Percentiles rank a stretch among this genome's conserved stretches.
These are phyloP conservation scores for Biston stratarius DNA, from an alignment of 2,888 invertebrate genomes.

Conservation along the genomic window DNA sequence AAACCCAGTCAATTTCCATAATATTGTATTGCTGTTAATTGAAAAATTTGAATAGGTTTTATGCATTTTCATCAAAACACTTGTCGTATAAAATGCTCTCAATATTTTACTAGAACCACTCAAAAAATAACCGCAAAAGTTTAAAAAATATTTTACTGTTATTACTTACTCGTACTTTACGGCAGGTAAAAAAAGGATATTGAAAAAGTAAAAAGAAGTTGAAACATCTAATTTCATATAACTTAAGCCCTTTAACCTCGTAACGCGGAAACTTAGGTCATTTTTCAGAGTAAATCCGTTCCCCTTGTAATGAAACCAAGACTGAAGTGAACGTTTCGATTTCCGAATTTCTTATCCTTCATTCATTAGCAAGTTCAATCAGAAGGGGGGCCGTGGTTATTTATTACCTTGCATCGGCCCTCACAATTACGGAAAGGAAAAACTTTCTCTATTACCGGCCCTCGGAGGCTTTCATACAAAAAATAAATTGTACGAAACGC, in stretches of 20 bases:
- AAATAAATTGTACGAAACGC: conserved; percentile 78
- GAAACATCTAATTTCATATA: conserved; percentile 31
- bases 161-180: conserved; percentile 28
- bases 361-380: conserved; percentile 86
- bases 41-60: too few relatives aligned
- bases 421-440: conserved; percentile 83
- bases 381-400: conserved; percentile 80
- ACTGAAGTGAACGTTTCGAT: conserved; percentile 65
- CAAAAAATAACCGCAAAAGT: conserved; percentile 30
- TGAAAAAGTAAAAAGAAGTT: conserved; percentile 36
- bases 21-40: too few relatives aligned
- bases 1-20: too few relatives aligned
- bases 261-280: conserved; percentile 67
- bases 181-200: conserved; percentile 32
- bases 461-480: conserved; percentile 77
- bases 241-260: conserved; percentile 40
- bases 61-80: too few relatives aligned
- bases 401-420: conserved; percentile 83
- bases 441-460: conserved; percentile 83
- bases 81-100: conserved; percentile 2
- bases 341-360: conserved; percentile 82
- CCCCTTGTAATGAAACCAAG: conserved; percentile 55
- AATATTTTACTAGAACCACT: conserved; percentile 24
- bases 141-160: conserved; percentile 29
- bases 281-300: conserved; percentile 72